Percentiles rank a stretch among this genome's conserved stretches.
These are phyloP conservation scores for Clytia hemisphaerica DNA, from an alignment of 30 jellyfish, hydroid and myxozoan genomes.

Conservation along the genomic window DNA sequence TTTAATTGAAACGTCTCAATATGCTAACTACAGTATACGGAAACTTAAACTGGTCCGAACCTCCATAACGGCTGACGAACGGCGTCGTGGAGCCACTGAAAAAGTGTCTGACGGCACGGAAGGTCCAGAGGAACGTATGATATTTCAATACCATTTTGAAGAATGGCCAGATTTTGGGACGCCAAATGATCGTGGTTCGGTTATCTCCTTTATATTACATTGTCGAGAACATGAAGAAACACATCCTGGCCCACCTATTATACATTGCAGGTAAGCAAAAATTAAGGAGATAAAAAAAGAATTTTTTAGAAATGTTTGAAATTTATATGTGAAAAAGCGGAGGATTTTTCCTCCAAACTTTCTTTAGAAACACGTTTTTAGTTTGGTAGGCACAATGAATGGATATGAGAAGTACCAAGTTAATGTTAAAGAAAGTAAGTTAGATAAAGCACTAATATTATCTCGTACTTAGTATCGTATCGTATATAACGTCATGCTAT, in stretches of 20 bases:
- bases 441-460: too few relatives aligned
- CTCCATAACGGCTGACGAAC: background rate
- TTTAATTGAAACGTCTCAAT: constrained; percentile 37
- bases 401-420: too few relatives aligned
- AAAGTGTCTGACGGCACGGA: background rate
- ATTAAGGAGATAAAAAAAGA: background rate
- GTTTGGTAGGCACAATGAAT: too few relatives aligned
- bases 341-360: too few relatives aligned
- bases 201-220: constrained; percentile 51
- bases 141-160: constrained; percentile 71
- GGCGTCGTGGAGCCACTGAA: constrained; percentile 28
- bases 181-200: constrained; percentile 55
- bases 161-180: constrained; percentile 97
- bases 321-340: too few relatives aligned
- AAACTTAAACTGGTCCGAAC: constrained; percentile 32
- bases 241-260: constrained; percentile 44
- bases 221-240: constrained; percentile 63
- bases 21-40: constrained; percentile 64
- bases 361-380: too few relatives aligned
- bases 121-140: constrained; percentile 10
- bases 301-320: too few relatives aligned
- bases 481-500: too few relatives aligned
- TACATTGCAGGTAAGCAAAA: constrained; percentile 57
- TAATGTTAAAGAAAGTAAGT: too few relatives aligned
- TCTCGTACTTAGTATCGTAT: too few relatives aligned